Conservation (phyloP, 2,797 vertebrate species). For the Calcarius lapponicus region DNA sequence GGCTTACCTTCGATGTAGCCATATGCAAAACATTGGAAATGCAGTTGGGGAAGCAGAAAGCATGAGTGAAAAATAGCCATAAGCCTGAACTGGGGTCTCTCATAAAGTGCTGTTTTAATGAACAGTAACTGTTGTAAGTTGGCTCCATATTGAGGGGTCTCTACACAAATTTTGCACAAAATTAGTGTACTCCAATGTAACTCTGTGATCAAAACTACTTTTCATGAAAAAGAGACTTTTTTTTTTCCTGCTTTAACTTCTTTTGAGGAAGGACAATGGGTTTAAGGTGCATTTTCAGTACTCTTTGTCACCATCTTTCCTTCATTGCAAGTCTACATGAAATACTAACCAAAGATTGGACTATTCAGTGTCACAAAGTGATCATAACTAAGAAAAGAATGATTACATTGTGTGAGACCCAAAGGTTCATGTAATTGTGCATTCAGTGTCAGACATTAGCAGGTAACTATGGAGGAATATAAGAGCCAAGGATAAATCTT, state of each 20-base stretch:
- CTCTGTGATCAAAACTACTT: background rate
- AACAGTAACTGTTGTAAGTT: background rate
- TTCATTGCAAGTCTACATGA: background rate
- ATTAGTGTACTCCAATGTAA: background rate
- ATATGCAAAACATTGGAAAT: slow-evolving; percentile 23
- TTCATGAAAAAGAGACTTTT: background rate
- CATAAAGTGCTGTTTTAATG: background rate
- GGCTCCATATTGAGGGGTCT: background rate
- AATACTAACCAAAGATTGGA: background rate
- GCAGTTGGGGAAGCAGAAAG: background rate
- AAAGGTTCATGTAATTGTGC: rapidly evolving
- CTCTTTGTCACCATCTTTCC: background rate
- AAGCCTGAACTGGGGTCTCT: background rate
- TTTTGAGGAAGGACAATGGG: background rate
- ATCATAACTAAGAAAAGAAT: background rate
- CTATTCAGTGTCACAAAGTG: background rate
- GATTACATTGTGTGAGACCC: background rate
- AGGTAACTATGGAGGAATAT: background rate
- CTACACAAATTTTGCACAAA: background rate
- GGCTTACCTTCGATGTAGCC: slow-evolving; percentile 4
- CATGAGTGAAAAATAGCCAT: background rate
- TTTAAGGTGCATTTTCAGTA: background rate
- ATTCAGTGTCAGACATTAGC: background rate
- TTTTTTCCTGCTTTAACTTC: background rate
- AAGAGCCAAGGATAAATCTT: background rate